A percentile compares a stretch with the other conserved stretches of the same genome.
Conservation (phyloP, 1,140 invertebrate species). For the Monochamus saltuarius region DNA sequence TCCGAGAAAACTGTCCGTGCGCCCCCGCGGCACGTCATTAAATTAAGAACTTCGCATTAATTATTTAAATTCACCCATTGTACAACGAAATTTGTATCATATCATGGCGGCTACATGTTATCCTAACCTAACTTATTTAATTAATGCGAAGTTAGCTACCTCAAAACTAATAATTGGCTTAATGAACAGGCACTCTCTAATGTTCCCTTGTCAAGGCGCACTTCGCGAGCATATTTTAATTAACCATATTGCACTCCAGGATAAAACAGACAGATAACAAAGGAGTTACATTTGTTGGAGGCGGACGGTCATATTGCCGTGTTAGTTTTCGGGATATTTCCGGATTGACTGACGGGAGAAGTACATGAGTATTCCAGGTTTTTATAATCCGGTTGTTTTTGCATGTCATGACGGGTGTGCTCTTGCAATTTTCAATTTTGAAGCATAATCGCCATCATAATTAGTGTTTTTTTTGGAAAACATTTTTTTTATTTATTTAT, state of each 20-base stretch:
- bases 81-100: slow-evolving; percentile 13
- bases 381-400: too few species aligned
- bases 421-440: too few species aligned
- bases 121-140: slow-evolving; percentile 33
- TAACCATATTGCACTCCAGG: slow-evolving; percentile 11
- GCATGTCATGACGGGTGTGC: too few species aligned
- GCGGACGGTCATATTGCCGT: too few species aligned
- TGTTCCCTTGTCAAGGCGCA: slow-evolving; percentile 22
- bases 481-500: too few species aligned
- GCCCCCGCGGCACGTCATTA: slow-evolving; percentile 5
- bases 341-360: too few species aligned
- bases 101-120: slow-evolving; percentile 24
- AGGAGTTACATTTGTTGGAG: too few species aligned
- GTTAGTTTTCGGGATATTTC: too few species aligned
- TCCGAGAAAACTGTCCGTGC: background rate
- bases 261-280: slow-evolving; percentile 5
- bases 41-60: slow-evolving; percentile 7
- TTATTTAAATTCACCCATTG: slow-evolving; percentile 17
- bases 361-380: too few species aligned
- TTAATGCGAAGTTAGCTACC: slow-evolving; percentile 32
- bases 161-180: slow-evolving; percentile 39
- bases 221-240: slow-evolving; percentile 18
- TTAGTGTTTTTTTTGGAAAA: too few species aligned
- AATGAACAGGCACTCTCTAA: slow-evolving; percentile 28
- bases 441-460: too few species aligned